Base-by-base conservation (phyloP, 2,797 vertebrate genomes). In the Centropyge bicolor region DNA sequence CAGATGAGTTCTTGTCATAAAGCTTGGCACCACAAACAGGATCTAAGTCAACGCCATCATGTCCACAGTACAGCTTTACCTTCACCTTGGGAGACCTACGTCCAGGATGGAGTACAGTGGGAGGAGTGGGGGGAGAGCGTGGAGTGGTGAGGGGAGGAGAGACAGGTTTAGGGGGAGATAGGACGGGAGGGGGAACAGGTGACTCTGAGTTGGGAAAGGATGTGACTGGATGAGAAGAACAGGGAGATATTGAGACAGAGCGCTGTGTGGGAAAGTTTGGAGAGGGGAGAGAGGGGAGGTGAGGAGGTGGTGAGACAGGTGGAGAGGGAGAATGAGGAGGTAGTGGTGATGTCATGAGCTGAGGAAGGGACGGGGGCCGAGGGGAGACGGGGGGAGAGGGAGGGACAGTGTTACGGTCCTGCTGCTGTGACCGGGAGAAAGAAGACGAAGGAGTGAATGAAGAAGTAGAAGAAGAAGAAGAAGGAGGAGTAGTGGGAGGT, bases 21-120 rank as follows among this genome's bases (percentile, higher is more conserved):
- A 65, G 59, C 16, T 56, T 14, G 8, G 22, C 68, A 75, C 36
- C 41, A 61, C 77, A 81, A 80, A 57, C 76, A 61, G 0, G 19
- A 65, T 6, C 54, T 20, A 71, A 68, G 64, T 40, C 72, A 78
- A 59, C 10, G 8, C 27, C 41, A 59, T 17, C 20, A 67, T 74
- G n/a, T 52, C 70, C 24, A 63, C 81, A 75, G 80, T 84, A 60
- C 83, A 61, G 79, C 54, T 90, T 97, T 98, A 99, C 98, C 97
- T 99, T 97, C 83, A 96, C 76, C 63, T 95, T 94, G 67, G 96
- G 93, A 87, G 96, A 96, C 80, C 91, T 95, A 91, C 91, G 92
- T 84, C 96, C 95, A 90, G 95, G 94, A 72, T 91, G 95, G 82
- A 94, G 90, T 49, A 93, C 90, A 41, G 81, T 60, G 82, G 95